Evolutionary conservation across 1,140 invertebrate genomes (phyloP).

Genomic region (Aphaenogaster floridana): DNA sequence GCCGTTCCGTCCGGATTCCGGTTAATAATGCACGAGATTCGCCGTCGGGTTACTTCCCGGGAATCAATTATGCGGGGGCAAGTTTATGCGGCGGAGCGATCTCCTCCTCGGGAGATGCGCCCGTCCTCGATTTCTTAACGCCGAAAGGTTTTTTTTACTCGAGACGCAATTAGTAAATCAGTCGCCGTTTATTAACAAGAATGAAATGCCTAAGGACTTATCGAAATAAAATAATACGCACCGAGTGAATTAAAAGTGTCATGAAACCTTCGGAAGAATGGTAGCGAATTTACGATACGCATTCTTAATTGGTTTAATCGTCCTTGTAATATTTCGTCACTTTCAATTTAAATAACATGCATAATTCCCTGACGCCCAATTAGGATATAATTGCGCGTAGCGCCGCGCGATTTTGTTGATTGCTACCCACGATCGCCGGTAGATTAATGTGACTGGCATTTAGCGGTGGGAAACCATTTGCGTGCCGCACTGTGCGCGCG

Average conservation of each 20-base stretch:
- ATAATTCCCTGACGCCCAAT: conserved; percentile 27
- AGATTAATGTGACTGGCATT: conserved; percentile 14
- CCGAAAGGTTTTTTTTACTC: conserved; percentile 1
- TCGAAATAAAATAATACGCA: conserved; percentile 24
- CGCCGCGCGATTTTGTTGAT: conserved; percentile 32
- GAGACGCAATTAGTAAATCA: conserved; percentile 34
- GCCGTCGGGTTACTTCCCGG: conserved; percentile 40
- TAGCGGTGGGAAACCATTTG: conserved; percentile 36
- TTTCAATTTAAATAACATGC: conserved; percentile 45
- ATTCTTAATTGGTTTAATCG: conserved; percentile 25
- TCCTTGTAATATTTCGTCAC: conserved; percentile 23
- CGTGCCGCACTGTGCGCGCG: neutral
- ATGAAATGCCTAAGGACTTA: conserved; percentile 23
- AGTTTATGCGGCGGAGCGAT: conserved; percentile 28
- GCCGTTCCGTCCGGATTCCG: conserved; percentile 40
- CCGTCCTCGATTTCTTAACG: conserved; percentile 33
- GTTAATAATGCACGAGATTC: conserved; percentile 61
- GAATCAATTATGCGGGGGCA: conserved; percentile 50
- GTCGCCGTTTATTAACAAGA: conserved; percentile 38
- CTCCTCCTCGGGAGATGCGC: neutral
- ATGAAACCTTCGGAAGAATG: neutral
- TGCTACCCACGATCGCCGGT: conserved; percentile 29
- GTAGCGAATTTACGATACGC: neutral
- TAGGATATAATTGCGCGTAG: conserved; percentile 49
- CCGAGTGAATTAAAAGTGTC: conserved; percentile 11